Conservation (phyloP, 2,113 vertebrate species). For the Mohoua ochrocephala region DNA sequence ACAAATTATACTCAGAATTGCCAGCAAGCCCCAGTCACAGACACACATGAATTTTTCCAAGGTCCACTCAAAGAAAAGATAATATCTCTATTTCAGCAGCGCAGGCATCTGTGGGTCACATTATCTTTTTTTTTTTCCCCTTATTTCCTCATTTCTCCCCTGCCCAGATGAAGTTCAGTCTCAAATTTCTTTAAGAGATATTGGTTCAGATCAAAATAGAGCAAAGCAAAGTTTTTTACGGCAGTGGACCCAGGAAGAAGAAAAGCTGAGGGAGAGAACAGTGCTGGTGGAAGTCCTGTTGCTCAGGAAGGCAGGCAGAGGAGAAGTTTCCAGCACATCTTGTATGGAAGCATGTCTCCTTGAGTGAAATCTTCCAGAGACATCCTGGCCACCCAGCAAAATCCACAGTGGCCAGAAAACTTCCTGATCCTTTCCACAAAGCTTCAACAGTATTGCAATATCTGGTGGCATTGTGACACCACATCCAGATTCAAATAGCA, state of each 20-base stretch:
- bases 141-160: neutral
- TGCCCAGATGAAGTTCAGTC: neutral
- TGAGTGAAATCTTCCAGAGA: neutral
- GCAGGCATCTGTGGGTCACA: neutral
- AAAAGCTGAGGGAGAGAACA: neutral
- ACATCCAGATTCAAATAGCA: neutral
- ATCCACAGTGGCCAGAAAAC: neutral
- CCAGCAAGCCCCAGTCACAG: neutral
- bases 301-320: neutral
- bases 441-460: neutral
- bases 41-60: neutral
- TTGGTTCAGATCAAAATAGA: neutral
- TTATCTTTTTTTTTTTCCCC: neutral
- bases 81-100: neutral
- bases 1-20: neutral
- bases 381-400: neutral
- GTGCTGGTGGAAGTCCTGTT: neutral
- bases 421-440: neutral
- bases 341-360: neutral
- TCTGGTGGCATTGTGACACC: neutral
- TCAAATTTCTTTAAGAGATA: neutral
- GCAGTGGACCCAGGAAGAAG: neutral
- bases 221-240: neutral
- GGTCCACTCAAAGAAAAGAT: neutral
- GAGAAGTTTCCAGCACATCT: neutral